Conservation (phyloP, 35 echinoderm and acorn worm species). For the Patiria miniata region DNA sequence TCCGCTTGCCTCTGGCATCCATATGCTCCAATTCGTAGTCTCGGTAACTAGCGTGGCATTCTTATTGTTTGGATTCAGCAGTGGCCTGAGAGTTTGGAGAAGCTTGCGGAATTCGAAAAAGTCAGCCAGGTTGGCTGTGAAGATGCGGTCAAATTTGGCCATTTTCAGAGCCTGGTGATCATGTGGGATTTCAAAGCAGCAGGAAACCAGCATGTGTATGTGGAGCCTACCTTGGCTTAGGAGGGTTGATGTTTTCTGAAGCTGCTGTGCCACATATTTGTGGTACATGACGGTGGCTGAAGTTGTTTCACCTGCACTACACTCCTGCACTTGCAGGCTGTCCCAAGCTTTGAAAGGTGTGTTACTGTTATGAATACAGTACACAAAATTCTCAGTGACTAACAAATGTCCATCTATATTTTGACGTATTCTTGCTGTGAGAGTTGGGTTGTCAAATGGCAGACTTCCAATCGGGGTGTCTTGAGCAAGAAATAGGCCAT, state of each 20-base stretch:
- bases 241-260: conserved; percentile 8
- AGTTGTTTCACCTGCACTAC: neutral
- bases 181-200: neutral
- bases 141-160: conserved; percentile 34
- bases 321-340: conserved; percentile 16
- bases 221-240: conserved; percentile 7
- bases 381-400: neutral
- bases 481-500: neutral
- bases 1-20: neutral
- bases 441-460: conserved; percentile 45
- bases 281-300: conserved; percentile 51
- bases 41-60: conserved; percentile 15
- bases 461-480: neutral
- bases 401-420: neutral
- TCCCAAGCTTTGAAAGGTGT: conserved; percentile 25
- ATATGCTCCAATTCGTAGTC: neutral
- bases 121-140: conserved; percentile 29
- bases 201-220: neutral
- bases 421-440: conserved; percentile 26
- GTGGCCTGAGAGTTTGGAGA: neutral
- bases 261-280: neutral
- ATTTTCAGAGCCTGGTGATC: neutral
- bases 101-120: neutral
- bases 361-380: neutral
- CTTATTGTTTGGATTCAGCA: conserved; percentile 22